Evolutionary conservation across 2,113 vertebrate species (phyloP).

Genomic region (Tylochromis polylepis): DNA sequence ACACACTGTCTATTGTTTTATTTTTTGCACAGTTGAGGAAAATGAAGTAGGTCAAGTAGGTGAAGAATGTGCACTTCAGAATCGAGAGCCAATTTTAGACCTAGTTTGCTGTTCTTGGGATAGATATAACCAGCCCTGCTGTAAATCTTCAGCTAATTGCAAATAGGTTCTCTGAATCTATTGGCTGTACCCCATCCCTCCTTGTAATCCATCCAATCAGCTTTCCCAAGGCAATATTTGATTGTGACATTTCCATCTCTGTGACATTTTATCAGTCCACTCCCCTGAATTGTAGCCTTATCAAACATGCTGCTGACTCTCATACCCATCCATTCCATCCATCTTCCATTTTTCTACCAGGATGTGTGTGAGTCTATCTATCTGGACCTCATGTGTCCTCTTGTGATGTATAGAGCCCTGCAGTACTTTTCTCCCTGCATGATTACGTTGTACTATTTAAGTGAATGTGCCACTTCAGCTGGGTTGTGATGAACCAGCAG

Average conservation of each 20-base stretch:
- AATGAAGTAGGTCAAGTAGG: neutral
- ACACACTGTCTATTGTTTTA: neutral
- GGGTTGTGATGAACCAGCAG: constrained; percentile 52
- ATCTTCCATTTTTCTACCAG: constrained; percentile 46
- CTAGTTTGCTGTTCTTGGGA: constrained; percentile 13
- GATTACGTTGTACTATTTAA: constrained; percentile 53
- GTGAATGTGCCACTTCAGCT: constrained; percentile 47
- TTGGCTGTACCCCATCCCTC: neutral
- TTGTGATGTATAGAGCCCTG: constrained; percentile 51
- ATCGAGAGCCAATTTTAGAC: constrained; percentile 10
- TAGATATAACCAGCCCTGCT: constrained; percentile 4
- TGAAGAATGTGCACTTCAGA: neutral
- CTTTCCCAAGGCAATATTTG: neutral
- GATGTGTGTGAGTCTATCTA: constrained; percentile 33
- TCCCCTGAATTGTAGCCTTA: constrained; percentile 14
- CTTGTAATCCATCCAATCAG: constrained; percentile 35
- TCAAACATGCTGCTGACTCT: constrained; percentile 49
- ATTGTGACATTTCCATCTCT: constrained; percentile 5
- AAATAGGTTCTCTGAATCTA: constrained; percentile 34
- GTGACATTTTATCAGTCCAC: neutral
- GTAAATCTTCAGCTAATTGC: constrained; percentile 52
- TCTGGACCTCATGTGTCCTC: constrained; percentile 47
- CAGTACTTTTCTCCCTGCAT: constrained; percentile 31
- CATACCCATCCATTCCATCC: constrained; percentile 7
- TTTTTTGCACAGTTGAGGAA: neutral